phyloP scores from a whole-genome alignment of 2,888 invertebrate species.

The Philereme vetulata region DNA sequence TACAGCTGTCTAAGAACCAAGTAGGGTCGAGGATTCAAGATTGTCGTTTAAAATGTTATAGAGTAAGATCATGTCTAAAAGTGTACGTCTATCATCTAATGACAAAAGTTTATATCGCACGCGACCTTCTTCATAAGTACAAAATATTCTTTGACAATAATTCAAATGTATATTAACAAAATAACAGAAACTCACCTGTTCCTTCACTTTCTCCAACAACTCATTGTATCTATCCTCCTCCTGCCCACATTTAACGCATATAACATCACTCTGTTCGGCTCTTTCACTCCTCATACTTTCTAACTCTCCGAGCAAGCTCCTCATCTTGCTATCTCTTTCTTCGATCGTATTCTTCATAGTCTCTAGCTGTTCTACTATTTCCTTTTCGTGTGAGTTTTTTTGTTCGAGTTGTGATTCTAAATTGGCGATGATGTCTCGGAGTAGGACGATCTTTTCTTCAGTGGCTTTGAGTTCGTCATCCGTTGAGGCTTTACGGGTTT shows the following conservation, averaged over 20 bases:
- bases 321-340: slow-evolving; percentile 82
- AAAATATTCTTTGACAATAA: no score
- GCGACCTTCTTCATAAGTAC: no score
- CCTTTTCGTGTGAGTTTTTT: slow-evolving; percentile 85
- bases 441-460: slow-evolving; percentile 88
- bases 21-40: no score
- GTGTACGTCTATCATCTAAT: no score
- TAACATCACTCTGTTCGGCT: slow-evolving; percentile 66
- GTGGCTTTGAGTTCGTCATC: slow-evolving; percentile 90
- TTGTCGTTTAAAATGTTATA: no score
- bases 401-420: slow-evolving; percentile 90
- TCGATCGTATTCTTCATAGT: slow-evolving; percentile 82
- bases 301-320: slow-evolving; percentile 79
- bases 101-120: no score
- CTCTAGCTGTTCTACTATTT: slow-evolving; percentile 84
- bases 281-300: slow-evolving; percentile 77
- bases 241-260: slow-evolving; percentile 57
- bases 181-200: slow-evolving; percentile 58
- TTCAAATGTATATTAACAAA: no score
- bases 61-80: no score
- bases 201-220: slow-evolving; percentile 61
- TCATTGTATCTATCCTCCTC: slow-evolving; percentile 60
- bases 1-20: no score
- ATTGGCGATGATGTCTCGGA: slow-evolving; percentile 91
- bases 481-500: slow-evolving; percentile 85